phyloP scores from a whole-genome alignment of 2,888 invertebrate genomes.

The Synergus umbraculus region DNA sequence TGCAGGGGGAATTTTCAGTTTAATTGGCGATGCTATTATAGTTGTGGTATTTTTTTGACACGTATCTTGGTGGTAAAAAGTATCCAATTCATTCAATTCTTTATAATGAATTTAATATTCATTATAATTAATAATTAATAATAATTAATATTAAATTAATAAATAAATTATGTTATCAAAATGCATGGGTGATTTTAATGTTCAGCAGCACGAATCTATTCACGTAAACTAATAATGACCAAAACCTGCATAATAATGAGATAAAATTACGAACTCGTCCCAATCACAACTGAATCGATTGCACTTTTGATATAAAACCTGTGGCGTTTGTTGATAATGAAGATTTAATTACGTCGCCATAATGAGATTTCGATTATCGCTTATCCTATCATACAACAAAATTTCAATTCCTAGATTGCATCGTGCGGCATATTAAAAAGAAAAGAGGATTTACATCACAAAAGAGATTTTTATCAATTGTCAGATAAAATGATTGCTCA shows the following conservation, averaged over 20 bases:
- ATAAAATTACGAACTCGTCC: background rate
- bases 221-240: background rate
- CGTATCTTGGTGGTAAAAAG: no score
- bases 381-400: background rate
- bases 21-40: no score
- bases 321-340: constrained; percentile 23
- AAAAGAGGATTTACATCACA: background rate
- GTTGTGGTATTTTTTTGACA: no score
- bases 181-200: no score
- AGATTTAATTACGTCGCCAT: constrained; percentile 24
- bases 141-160: no score
- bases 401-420: constrained; percentile 25
- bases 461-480: constrained; percentile 2
- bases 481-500: constrained; percentile 5
- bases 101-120: no score
- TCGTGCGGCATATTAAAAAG: constrained; percentile 4
- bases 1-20: background rate
- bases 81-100: no score
- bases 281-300: background rate
- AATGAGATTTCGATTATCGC: constrained; percentile 17
- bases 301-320: constrained; percentile 15
- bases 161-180: background rate
- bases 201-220: background rate
- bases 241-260: background rate
- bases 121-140: background rate